phyloP scores from a whole-genome alignment of 2,113 vertebrate genomes.

The Danionella cerebrum region DNA sequence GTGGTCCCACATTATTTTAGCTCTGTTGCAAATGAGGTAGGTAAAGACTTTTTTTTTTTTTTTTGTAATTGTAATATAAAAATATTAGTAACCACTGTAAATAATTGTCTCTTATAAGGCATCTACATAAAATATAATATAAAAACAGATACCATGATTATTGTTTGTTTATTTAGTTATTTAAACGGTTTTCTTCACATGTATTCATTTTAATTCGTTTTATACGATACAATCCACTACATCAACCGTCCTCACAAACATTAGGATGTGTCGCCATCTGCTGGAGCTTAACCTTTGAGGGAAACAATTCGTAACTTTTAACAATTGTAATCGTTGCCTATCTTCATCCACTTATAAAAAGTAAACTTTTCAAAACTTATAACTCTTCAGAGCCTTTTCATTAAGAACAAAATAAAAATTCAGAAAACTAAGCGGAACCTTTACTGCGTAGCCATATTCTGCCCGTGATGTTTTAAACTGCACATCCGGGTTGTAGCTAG shows the following conservation, averaged over 20 bases:
- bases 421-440: constrained; percentile 10
- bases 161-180: too few species aligned
- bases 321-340: not conserved
- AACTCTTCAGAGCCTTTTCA: too few species aligned
- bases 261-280: not conserved
- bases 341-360: not conserved
- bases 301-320: not conserved
- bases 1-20: not conserved
- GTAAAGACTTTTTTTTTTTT: too few species aligned
- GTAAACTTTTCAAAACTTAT: not conserved
- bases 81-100: too few species aligned
- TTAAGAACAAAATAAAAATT: not conserved
- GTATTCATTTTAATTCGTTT: too few species aligned
- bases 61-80: too few species aligned
- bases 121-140: not conserved
- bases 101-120: too few species aligned
- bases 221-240: too few species aligned
- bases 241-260: too few species aligned
- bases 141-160: not conserved
- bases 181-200: too few species aligned
- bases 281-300: not conserved
- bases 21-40: too few species aligned
- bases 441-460: not conserved
- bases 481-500: constrained; percentile 7
- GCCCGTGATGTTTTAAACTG: not conserved